Percentiles rank a stretch among this genome's conserved stretches.
Evolutionary conservation across 2,888 invertebrate species (phyloP).

Genomic region (Micoletzkya japonica): DNA sequence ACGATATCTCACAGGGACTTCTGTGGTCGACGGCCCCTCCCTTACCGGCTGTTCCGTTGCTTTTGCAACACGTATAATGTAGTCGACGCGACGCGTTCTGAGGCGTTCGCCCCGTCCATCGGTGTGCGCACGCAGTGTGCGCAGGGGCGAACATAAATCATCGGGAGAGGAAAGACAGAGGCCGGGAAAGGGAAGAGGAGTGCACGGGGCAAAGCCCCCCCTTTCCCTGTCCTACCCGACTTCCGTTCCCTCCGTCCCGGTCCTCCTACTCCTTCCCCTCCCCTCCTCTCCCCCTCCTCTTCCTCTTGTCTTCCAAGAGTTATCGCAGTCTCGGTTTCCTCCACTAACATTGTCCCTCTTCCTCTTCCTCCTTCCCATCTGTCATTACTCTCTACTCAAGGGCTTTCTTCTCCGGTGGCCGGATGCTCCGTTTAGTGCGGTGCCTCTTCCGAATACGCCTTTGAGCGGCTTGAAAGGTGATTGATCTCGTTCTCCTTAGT

Average conservation of each 20-base stretch:
- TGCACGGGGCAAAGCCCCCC: background rate
- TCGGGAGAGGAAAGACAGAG: background rate
- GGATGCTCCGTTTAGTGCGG: background rate
- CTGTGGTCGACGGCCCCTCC: too few relatives aligned
- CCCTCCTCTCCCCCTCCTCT: conserved; percentile 10
- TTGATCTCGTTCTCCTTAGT: conserved; percentile 2
- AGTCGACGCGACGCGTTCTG: too few relatives aligned
- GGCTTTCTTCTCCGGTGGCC: background rate
- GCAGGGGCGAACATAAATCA: background rate
- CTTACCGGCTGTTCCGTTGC: too few relatives aligned
- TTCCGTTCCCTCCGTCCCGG: background rate
- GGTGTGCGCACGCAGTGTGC: too few relatives aligned
- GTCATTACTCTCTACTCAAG: background rate
- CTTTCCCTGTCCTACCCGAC: background rate
- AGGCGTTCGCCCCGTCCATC: too few relatives aligned
- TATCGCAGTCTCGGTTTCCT: background rate
- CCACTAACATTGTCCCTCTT: background rate
- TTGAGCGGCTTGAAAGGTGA: background rate
- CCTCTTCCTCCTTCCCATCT: background rate
- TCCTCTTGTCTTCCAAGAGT: background rate
- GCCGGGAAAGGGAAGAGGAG: background rate
- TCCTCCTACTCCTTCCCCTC: background rate
- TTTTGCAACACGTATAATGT: too few relatives aligned
- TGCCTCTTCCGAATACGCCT: too few relatives aligned
- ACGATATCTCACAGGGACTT: too few relatives aligned